These are phyloP conservation scores for Ctenochaetus hawaiiensis DNA, from an alignment of 2,797 vertebrate genomes.

Conservation along the genomic window DNA sequence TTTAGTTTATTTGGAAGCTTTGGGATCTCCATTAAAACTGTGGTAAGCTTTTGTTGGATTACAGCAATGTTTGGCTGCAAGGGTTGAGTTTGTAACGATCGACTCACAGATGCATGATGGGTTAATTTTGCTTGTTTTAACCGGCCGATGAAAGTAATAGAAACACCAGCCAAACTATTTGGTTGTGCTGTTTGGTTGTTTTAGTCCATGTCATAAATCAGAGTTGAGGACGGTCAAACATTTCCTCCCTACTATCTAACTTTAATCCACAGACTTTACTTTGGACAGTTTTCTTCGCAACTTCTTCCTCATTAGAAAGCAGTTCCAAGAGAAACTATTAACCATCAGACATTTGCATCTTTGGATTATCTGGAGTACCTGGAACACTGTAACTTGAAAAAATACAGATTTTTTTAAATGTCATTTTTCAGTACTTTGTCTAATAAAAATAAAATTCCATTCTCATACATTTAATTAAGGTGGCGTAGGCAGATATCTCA, in stretches of 20 bases:
- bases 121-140: constrained; percentile 3
- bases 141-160: not conserved
- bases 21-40: constrained; percentile 1
- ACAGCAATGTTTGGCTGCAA: not conserved
- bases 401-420: not conserved
- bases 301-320: constrained; percentile 26
- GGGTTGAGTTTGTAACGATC: not conserved
- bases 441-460: not conserved
- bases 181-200: not conserved
- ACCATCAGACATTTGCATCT: constrained; percentile 18
- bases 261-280: constrained; percentile 58
- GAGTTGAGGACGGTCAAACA: constrained; percentile 21
- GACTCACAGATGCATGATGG: not conserved
- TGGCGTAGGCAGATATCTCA: not conserved
- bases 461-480: not conserved
- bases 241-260: constrained; percentile 25
- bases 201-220: constrained; percentile 40
- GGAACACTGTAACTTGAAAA: not conserved
- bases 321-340: constrained; percentile 25
- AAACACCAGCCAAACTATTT: constrained; percentile 1
- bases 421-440: constrained; percentile 1
- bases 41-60: not conserved
- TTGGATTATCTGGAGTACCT: constrained; percentile 15
- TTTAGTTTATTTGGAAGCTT: not conserved
- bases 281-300: constrained; percentile 41